These are phyloP conservation scores for Beris chalybata DNA, from an alignment of 2,888 invertebrate species.

Conservation along the genomic window DNA sequence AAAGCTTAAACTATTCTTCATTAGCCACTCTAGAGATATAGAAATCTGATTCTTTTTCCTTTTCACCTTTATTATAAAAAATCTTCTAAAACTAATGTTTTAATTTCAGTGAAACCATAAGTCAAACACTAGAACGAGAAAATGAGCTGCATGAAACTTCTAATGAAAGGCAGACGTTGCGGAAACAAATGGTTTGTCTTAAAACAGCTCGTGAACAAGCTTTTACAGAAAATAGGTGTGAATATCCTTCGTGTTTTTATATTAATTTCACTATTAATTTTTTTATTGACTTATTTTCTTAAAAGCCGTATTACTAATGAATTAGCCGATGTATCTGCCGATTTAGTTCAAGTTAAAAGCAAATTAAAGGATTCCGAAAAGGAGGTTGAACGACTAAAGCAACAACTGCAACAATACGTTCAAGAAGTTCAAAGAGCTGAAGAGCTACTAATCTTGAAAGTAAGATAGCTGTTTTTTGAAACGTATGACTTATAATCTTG, in stretches of 20 bases:
- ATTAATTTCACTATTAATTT: slow-evolving; percentile 7
- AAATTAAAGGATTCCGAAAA: slow-evolving; percentile 70
- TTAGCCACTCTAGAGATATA: too few relatives aligned
- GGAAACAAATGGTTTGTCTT: slow-evolving; percentile 51
- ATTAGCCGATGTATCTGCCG: slow-evolving; percentile 65
- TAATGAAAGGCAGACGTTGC: slow-evolving; percentile 51
- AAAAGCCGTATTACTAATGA: slow-evolving; percentile 72
- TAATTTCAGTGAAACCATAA: slow-evolving; percentile 46
- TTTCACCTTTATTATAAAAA: not conserved
- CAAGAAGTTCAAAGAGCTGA: slow-evolving; percentile 78
- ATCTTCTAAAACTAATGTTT: not conserved
- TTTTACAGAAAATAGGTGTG: slow-evolving; percentile 51
- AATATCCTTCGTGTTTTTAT: not conserved
- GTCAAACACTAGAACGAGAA: slow-evolving; percentile 48
- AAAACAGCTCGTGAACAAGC: slow-evolving; percentile 53
- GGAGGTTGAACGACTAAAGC: slow-evolving; percentile 73
- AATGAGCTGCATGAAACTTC: slow-evolving; percentile 51
- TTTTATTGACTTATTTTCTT: slow-evolving; percentile 15
- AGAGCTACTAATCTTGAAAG: slow-evolving; percentile 72
- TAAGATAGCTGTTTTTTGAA: slow-evolving; percentile 43
- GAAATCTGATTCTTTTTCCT: too few relatives aligned
- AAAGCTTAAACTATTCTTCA: too few relatives aligned
- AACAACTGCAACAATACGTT: slow-evolving; percentile 79
- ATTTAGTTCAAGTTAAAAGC: slow-evolving; percentile 64
- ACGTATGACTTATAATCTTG: slow-evolving; percentile 28